These are phyloP conservation scores for Sapayoa aenigma DNA, from an alignment of 2,113 vertebrate genomes.

Conservation along the genomic window DNA sequence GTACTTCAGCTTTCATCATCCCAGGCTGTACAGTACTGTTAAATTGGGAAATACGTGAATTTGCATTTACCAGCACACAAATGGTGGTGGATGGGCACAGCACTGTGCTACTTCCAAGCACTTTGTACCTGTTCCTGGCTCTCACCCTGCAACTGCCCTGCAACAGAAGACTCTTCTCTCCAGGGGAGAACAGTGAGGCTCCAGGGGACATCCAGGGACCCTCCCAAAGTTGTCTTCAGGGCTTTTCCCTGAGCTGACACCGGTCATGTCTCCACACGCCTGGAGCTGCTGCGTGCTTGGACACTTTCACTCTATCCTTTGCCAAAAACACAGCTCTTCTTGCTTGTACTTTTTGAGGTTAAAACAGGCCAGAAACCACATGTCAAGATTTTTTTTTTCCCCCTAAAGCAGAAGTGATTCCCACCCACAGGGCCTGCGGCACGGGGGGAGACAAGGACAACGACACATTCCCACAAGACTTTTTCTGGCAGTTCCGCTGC, in stretches of 20 bases:
- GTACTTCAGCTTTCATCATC: neutral
- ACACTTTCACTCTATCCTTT: accelerated
- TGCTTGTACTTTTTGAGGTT: neutral
- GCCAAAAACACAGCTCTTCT: neutral
- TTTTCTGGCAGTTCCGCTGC: neutral
- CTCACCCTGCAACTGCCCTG: neutral
- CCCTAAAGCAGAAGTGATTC: neutral
- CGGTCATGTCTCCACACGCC: accelerated
- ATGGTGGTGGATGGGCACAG: accelerated
- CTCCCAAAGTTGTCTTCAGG: accelerated
- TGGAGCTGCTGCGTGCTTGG: neutral
- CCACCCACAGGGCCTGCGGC: neutral
- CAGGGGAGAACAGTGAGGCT: no score
- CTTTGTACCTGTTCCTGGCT: neutral
- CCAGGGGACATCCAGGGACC: no score
- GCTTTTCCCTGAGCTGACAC: neutral
- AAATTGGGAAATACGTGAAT: neutral
- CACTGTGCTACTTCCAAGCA: accelerated
- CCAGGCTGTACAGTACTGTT: neutral
- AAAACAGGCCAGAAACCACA: neutral
- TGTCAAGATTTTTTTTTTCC: neutral
- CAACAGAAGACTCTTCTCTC: neutral
- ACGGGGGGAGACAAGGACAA: neutral
- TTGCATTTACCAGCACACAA: neutral
- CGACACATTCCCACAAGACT: accelerated